Evolutionary conservation across 2,113 vertebrate species (phyloP).

Genomic region (Climacteris rufus): DNA sequence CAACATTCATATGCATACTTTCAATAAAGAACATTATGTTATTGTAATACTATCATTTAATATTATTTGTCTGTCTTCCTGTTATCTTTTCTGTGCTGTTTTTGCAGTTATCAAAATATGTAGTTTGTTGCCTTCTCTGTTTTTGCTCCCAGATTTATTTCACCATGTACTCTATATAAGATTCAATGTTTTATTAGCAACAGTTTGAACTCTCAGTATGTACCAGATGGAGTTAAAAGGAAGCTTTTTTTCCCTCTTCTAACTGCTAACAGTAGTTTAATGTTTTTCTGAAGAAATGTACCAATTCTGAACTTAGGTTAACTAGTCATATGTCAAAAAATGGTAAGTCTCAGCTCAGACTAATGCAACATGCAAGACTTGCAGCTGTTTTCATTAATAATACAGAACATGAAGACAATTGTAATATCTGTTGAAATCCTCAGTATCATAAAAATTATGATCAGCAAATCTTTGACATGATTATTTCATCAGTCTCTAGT

Average conservation of each 20-base stretch:
- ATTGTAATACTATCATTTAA: background rate
- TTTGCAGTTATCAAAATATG: background rate
- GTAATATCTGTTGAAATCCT: background rate
- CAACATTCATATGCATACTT: background rate
- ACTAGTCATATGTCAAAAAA: constrained; percentile 2
- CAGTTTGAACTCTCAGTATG: background rate
- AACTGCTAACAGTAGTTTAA: background rate
- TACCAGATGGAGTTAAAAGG: background rate
- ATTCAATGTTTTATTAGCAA: background rate
- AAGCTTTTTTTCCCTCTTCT: background rate
- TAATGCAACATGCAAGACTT: background rate
- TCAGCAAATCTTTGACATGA: constrained; percentile 32
- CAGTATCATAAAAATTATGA: background rate
- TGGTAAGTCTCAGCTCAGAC: background rate
- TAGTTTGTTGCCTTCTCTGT: background rate
- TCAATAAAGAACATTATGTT: background rate
- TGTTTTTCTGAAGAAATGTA: background rate
- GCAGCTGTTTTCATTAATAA: constrained; percentile 51
- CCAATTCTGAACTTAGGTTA: background rate
- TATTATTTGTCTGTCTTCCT: background rate
- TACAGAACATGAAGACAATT: constrained; percentile 3
- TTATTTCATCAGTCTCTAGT: background rate
- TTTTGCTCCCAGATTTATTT: background rate
- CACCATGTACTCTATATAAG: background rate
- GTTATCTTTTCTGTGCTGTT: background rate